These are phyloP conservation scores for Mustelus asterias DNA, from an alignment of 2,113 vertebrate species.

Conservation along the genomic window DNA sequence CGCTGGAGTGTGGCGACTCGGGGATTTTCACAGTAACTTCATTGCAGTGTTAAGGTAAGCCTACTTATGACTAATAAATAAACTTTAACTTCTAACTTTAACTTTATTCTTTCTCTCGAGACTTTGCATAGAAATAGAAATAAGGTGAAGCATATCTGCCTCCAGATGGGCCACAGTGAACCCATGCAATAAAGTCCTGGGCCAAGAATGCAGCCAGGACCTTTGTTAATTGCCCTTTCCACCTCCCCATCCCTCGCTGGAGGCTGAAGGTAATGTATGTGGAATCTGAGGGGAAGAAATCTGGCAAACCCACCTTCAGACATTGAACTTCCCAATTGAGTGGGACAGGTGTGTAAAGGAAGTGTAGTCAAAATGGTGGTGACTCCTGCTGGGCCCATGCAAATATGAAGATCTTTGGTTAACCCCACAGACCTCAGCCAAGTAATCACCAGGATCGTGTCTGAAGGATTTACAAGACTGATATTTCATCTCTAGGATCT, in stretches of 20 bases:
- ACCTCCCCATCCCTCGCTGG: not conserved
- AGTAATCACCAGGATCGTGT: not conserved
- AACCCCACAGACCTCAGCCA: not conserved
- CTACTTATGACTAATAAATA: too few species aligned
- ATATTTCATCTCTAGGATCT: not conserved
- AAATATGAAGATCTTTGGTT: not conserved
- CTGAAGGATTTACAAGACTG: not conserved
- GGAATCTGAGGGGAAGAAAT: not conserved
- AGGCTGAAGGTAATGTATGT: not conserved
- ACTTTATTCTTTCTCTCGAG: not conserved
- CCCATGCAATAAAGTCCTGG: not conserved
- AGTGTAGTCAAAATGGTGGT: not conserved
- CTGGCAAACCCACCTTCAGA: not conserved
- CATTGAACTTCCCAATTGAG: not conserved
- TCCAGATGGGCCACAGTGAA: not conserved
- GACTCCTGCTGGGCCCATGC: not conserved
- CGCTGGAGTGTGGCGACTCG: too few species aligned
- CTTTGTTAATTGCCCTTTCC: not conserved
- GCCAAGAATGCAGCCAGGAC: not conserved
- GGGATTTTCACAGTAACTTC: too few species aligned
- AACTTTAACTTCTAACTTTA: too few species aligned
- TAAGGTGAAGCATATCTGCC: not conserved
- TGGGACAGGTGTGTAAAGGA: not conserved
- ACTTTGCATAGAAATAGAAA: not conserved
- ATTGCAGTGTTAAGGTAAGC: too few species aligned